A percentile compares a stretch with the other conserved stretches of the same genome.
Evolutionary conservation across 2,888 invertebrate species (phyloP).

Genomic region (Lepidonotus clava): DNA sequence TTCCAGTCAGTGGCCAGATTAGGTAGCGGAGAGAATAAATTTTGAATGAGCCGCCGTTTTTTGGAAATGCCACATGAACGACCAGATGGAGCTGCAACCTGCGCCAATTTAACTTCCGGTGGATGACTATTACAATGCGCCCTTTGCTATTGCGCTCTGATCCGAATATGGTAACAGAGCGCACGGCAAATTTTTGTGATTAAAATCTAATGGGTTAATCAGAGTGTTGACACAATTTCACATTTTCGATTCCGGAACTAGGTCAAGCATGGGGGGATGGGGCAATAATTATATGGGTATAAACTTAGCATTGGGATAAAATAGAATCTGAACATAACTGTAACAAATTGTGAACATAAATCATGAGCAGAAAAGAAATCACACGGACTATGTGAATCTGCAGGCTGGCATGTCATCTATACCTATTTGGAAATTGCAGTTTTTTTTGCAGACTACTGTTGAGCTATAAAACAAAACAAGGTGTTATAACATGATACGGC

Average conservation of each 20-base stretch:
- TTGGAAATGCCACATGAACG: not conserved
- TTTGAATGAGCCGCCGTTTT: too few species aligned
- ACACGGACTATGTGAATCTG: too few species aligned
- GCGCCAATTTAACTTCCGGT: not conserved
- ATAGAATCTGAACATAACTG: not conserved
- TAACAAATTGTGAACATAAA: not conserved
- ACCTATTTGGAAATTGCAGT: conserved; percentile 17
- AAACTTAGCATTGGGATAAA: not conserved
- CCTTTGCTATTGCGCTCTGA: too few species aligned
- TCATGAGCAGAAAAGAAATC: not conserved
- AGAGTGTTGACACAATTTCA: too few species aligned
- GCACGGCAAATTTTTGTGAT: too few species aligned
- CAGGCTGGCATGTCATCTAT: not conserved
- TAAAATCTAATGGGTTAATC: too few species aligned
- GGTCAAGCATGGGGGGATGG: too few species aligned
- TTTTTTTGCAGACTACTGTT: conserved; percentile 21
- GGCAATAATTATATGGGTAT: too few species aligned
- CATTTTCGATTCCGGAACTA: not conserved
- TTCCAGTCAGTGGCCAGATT: too few species aligned
- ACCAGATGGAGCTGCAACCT: not conserved
- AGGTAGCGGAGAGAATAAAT: too few species aligned
- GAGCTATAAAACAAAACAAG: conserved; percentile 38
- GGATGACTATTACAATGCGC: not conserved
- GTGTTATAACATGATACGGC: not conserved
- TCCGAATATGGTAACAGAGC: too few species aligned